Evolutionary conservation across 2,888 invertebrate genomes (phyloP).

Genomic region (Podabrus alpinus): DNA sequence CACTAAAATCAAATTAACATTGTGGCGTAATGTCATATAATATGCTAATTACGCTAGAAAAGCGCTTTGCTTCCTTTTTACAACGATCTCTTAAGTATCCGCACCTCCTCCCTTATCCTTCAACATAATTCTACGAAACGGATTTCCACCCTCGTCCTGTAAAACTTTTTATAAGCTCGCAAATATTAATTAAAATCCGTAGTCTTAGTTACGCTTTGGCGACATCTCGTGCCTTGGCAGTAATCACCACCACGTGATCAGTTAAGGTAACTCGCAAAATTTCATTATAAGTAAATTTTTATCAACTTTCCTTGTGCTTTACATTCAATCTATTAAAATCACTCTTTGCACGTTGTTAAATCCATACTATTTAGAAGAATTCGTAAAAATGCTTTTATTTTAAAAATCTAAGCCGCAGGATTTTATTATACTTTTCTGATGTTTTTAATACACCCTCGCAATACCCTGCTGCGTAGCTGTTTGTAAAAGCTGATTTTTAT

Average conservation of each 20-base stretch:
- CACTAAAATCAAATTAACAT: conserved; percentile 30
- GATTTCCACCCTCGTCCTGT: conserved; percentile 33
- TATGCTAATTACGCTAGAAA: conserved; percentile 36
- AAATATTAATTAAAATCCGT: conserved; percentile 49
- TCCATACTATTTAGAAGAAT: neutral
- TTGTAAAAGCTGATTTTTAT: conserved; percentile 37
- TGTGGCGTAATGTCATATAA: conserved; percentile 34
- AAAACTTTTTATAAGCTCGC: conserved; percentile 44
- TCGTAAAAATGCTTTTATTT: conserved; percentile 9
- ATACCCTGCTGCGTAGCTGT: conserved; percentile 42
- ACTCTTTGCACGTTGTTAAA: neutral
- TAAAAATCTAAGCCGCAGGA: neutral
- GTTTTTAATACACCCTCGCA: conserved; percentile 17
- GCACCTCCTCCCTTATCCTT: conserved; percentile 32
- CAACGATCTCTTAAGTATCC: conserved; percentile 29
- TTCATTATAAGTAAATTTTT: conserved; percentile 58
- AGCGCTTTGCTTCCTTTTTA: conserved; percentile 31
- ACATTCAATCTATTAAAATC: neutral
- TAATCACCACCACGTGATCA: conserved; percentile 46
- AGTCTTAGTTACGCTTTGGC: conserved; percentile 38
- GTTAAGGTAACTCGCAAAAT: conserved; percentile 49
- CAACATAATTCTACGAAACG: conserved; percentile 33
- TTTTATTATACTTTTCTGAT: neutral
- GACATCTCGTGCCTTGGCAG: conserved; percentile 40
- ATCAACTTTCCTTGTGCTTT: conserved; percentile 6